Evolutionary conservation across 2,797 vertebrate genomes (phyloP), one percentile per base, ranked within the genome.

Genomic region (Cynopterus sphinx): DNA sequence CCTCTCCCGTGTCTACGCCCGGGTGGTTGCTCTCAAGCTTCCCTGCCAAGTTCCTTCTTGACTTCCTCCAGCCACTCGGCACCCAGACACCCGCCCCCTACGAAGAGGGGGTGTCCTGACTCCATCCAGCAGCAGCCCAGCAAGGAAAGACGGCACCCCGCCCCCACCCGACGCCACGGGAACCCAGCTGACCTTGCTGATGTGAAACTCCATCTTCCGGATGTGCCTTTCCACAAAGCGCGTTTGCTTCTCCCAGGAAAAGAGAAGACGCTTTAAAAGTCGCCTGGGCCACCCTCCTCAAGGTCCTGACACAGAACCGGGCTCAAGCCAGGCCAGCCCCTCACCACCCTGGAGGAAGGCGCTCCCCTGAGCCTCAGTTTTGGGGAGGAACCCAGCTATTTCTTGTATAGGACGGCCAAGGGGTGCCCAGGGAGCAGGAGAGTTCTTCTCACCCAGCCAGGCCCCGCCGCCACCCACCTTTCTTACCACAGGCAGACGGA

Each of bases 141-240:
- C 46, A 21, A 75, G 51, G 49, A 1, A 0, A 26, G 82, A 43
- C 57, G 22, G 6, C 7, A 3, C 59, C 77, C 68, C 0, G 1
- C 1, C 82, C 55, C 26, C 53, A 39, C 70, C 74, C 41, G 67
- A 11, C 17, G 0, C 83, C 13, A 26, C 24, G 1, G 1, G n/a
- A 33, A 3, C 55, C 70, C 9, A 10, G 57, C 97, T 97, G 97
- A 99, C 99, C 99, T 99, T 99, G 97, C 99, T 99, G 92, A 99
- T 99, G 95, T 99, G 99, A 97, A 99, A 99, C 82, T 99, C 99
- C 96, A 99, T 21, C 96, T 99, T 99, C 49, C 99, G 98, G 51
- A 99, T 99, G 97, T 99, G 99, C 95, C 99, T 98, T 97, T 99
- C 99, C 98, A 99, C 98, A 0, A 98, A 98, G 95, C 99, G 98